These are phyloP conservation scores for Phylloscopus trochilus DNA, from an alignment of 2,113 vertebrate genomes.

Conservation along the genomic window DNA sequence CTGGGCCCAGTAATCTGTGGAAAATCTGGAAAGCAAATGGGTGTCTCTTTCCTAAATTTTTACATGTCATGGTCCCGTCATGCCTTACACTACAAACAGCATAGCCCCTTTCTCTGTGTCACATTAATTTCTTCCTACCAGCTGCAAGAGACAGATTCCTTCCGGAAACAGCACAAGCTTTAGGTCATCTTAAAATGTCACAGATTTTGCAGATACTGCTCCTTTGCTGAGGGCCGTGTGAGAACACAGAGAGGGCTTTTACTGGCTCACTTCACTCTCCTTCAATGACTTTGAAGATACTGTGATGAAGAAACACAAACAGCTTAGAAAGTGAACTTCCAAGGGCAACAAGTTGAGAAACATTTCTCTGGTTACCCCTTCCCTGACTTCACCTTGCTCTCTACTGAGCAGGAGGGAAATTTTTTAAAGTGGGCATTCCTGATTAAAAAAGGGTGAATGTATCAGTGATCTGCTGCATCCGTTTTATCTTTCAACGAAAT, in stretches of 20 bases:
- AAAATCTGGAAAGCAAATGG: neutral
- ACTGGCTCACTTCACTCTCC: neutral
- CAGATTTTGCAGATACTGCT: neutral
- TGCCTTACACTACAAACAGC: neutral
- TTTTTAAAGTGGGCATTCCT: neutral
- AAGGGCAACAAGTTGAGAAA: neutral
- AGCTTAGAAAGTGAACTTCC: neutral
- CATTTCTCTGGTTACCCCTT: neutral
- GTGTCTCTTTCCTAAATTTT: neutral
- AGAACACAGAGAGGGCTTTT: neutral
- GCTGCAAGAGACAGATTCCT: neutral
- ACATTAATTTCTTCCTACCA: neutral
- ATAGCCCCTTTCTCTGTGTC: neutral
- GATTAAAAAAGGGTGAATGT: neutral
- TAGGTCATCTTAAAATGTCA: neutral
- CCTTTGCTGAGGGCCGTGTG: neutral
- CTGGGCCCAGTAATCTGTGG: neutral
- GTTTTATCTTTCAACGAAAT: neutral
- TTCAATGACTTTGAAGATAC: neutral
- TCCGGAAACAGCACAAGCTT: neutral
- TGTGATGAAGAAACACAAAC: neutral
- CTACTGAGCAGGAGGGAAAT: neutral
- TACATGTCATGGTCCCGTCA: neutral
- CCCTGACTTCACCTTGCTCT: neutral
- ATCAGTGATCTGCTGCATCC: neutral